phyloP scores from a whole-genome alignment of 2,888 invertebrate genomes.

The Bruchidius siliquastri region DNA sequence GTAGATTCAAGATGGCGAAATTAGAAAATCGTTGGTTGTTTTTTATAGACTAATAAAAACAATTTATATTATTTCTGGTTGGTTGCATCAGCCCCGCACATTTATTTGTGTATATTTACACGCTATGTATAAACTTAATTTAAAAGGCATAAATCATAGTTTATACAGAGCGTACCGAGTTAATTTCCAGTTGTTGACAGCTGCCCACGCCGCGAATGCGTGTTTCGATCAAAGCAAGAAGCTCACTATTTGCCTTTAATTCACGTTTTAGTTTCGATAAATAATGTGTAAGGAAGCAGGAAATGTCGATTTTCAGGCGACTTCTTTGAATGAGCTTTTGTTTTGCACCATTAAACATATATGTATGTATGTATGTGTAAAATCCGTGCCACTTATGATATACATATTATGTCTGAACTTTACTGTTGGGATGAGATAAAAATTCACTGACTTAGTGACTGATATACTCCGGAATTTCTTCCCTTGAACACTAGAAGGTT shows the following conservation, averaged over 20 bases:
- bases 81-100: background rate
- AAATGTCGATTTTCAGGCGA: background rate
- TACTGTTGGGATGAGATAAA: too few relatives aligned
- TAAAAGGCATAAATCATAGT: background rate
- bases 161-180: background rate
- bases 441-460: too few relatives aligned
- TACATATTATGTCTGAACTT: too few relatives aligned
- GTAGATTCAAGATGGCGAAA: background rate
- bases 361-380: too few relatives aligned
- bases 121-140: background rate
- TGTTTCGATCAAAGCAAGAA: background rate
- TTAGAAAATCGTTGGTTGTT: background rate
- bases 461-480: too few relatives aligned
- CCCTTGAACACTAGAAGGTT: too few relatives aligned
- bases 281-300: background rate
- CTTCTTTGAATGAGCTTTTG: too few relatives aligned
- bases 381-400: too few relatives aligned
- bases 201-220: background rate
- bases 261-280: background rate
- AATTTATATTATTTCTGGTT: background rate
- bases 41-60: background rate
- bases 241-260: background rate
- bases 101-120: background rate
- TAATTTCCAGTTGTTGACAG: background rate
- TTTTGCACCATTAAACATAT: too few relatives aligned